Evolutionary conservation across 2,797 vertebrate species (phyloP), one percentile per base, ranked within the genome.

Genomic region (Botia almorhae): DNA sequence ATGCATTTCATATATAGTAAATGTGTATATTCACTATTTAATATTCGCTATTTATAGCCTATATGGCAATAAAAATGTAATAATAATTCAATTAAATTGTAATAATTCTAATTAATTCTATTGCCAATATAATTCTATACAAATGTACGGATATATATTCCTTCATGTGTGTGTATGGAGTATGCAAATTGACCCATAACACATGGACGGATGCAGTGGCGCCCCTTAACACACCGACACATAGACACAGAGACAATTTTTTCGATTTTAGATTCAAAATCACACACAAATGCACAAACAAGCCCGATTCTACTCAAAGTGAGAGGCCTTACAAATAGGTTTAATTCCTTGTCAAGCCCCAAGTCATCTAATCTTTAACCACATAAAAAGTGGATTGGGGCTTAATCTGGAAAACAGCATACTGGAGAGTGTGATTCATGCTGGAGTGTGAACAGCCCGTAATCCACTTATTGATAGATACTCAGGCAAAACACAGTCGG

Each of bases 401-500:
- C 64, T 80, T 84, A 86, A 83, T 87, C 84, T 84, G 74, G 67
- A 78, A 86, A 70, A 82, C 74, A 67, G 83, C 77, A 72, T 65
- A 61, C 67, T 69, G 74, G 71, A 58, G 17, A 79, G 77, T 82
- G 81, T 84, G 83, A 85, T 70, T 78, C 67, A 69, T 60, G 46
- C 61, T 76, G 67, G 74, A 82, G 74, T 82, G 81, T 84, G 81
- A 85, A 83, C 80, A 84, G 80, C 51, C 69, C 29, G 81, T 85
- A 88, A 87, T 87, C 87, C 82, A 84, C 67, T 84, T 82, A 84
- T 72, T 86, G 87, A 87, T 81, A 84, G 84, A 78, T 65, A 83
- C 77, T 84, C 69, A 23, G 70, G 70, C 56, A 84, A 78, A 84
- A 78, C 78, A 81, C 51, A 3, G 68, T 72, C 83, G 77, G 65